Conservation (phyloP, 2,113 vertebrate genomes). For the Grantiella picta region DNA sequence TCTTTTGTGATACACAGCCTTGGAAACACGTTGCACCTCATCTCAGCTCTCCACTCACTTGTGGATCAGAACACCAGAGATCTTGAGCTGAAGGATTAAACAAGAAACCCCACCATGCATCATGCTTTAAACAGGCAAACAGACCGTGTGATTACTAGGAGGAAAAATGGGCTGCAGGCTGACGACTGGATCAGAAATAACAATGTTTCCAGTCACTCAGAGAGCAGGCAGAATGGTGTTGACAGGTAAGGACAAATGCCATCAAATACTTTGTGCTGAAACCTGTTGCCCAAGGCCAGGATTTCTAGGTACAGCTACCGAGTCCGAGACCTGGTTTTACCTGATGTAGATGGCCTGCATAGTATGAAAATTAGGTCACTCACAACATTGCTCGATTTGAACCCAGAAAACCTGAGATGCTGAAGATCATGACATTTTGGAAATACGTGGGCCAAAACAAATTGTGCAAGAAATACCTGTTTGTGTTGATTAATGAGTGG, state of each 20-base stretch:
- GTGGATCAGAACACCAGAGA: neutral
- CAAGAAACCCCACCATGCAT: accelerated
- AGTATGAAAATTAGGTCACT: neutral
- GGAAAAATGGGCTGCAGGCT: neutral
- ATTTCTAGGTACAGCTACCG: neutral
- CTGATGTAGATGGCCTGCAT: neutral
- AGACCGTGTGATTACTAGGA: accelerated
- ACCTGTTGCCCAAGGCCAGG: neutral
- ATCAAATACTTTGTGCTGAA: neutral
- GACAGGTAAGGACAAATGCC: neutral
- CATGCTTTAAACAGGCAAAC: neutral
- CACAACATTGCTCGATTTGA: accelerated
- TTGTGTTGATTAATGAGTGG: slow-evolving; percentile 90
- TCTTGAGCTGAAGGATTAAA: neutral
- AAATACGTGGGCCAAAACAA: neutral
- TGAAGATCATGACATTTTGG: neutral
- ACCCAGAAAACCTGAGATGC: neutral
- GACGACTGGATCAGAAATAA: neutral
- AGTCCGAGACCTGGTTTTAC: neutral
- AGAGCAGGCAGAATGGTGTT: neutral
- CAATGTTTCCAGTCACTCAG: neutral
- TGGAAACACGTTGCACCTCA: neutral
- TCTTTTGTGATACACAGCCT: neutral
- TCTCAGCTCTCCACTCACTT: neutral
- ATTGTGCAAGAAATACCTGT: slow-evolving; percentile 75